Evolutionary conservation across 2,888 invertebrate species (phyloP).

Genomic region (Dexiosoma caninum): DNA sequence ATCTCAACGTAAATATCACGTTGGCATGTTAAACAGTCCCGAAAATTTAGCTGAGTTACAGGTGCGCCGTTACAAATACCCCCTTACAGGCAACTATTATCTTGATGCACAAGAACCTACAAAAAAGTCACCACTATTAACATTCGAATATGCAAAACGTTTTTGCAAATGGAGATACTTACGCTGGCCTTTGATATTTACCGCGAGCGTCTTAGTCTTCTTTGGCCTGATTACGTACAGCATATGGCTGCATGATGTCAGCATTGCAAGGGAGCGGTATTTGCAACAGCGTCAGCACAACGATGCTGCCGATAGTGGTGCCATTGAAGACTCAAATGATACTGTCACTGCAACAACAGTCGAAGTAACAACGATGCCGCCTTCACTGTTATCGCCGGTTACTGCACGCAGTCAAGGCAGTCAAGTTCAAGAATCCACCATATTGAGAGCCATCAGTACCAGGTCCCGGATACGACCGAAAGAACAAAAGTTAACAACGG

Average conservation of each 20-base stretch:
- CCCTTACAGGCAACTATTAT: constrained; percentile 72
- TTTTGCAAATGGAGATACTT: constrained; percentile 73
- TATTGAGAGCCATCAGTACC: constrained; percentile 66
- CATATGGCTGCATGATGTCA: constrained; percentile 74
- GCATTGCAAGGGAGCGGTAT: constrained; percentile 71
- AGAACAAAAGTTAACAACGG: constrained; percentile 63
- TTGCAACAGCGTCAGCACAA: constrained; percentile 67
- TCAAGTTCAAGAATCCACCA: constrained; percentile 67
- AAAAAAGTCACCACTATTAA: constrained; percentile 68
- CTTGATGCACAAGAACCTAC: constrained; percentile 67
- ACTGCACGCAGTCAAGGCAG: constrained; percentile 43
- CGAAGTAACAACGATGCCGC: constrained; percentile 49
- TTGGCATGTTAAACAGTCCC: constrained; percentile 69
- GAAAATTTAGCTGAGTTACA: constrained; percentile 73
- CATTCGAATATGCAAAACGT: constrained; percentile 67
- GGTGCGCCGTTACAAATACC: constrained; percentile 74
- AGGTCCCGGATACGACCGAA: constrained; percentile 43
- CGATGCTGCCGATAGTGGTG: constrained; percentile 3
- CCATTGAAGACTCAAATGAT: constrained; percentile 42
- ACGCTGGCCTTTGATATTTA: constrained; percentile 73
- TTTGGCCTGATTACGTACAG: constrained; percentile 74
- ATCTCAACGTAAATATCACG: constrained; percentile 70
- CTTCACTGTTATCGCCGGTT: too few species aligned
- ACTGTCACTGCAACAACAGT: constrained; percentile 31
- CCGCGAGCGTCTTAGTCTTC: constrained; percentile 72